Conservation (phyloP, 2,888 invertebrate genomes). For the Nephrotoma flavescens region DNA sequence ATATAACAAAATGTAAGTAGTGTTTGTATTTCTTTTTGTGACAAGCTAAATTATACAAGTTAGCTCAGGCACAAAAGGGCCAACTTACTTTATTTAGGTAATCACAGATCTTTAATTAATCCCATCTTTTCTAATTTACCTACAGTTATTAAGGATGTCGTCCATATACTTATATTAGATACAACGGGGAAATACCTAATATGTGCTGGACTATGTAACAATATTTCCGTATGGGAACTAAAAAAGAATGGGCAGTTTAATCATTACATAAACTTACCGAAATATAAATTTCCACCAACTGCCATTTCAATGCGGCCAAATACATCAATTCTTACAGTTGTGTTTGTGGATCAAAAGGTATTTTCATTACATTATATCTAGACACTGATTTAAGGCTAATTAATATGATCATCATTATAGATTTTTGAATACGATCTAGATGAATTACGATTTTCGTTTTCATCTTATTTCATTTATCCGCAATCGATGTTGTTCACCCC, state of each 20-base stretch:
- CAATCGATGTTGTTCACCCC: slow-evolving; percentile 30
- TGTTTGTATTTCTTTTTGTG: neutral
- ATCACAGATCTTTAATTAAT: neutral
- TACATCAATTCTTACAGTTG: slow-evolving; percentile 45
- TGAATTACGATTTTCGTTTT: slow-evolving; percentile 44
- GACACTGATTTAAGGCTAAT: neutral
- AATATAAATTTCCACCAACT: slow-evolving; percentile 51
- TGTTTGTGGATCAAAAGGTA: slow-evolving; percentile 70
- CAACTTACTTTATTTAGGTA: neutral
- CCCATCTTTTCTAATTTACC: slow-evolving; percentile 9
- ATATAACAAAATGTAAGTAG: slow-evolving; percentile 23
- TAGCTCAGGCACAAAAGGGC: neutral
- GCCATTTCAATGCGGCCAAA: slow-evolving; percentile 52
- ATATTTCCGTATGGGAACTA: slow-evolving; percentile 47
- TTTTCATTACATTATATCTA: slow-evolving; percentile 7
- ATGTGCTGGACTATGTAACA: slow-evolving; percentile 48
- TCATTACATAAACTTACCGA: slow-evolving; percentile 48
- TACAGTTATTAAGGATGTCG: slow-evolving; percentile 41
- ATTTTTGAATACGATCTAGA: slow-evolving; percentile 61
- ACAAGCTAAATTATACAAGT: neutral
- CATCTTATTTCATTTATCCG: slow-evolving; percentile 40
- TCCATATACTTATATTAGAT: slow-evolving; percentile 38
- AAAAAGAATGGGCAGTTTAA: slow-evolving; percentile 26
- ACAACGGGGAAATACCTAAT: slow-evolving; percentile 45
- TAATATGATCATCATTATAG: slow-evolving; percentile 29